These are phyloP conservation scores for Mamestra brassicae DNA, from an alignment of 2,888 invertebrate genomes.

Conservation along the genomic window DNA sequence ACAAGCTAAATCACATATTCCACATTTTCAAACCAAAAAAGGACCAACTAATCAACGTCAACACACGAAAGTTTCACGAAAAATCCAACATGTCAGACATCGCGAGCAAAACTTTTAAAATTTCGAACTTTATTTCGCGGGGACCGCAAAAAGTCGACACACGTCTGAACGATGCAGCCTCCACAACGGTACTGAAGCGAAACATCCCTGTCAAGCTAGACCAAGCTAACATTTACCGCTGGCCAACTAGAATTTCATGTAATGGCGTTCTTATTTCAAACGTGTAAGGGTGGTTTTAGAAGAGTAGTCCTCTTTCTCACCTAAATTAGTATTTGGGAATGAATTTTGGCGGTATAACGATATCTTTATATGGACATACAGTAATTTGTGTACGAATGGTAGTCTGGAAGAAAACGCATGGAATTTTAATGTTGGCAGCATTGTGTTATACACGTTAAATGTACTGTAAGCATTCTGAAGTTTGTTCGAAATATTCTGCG, in stretches of 20 bases:
- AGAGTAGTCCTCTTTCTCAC: conserved; percentile 31
- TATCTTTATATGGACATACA: conserved; percentile 65
- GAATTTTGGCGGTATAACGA: conserved; percentile 58
- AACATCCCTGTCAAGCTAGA: conserved; percentile 49
- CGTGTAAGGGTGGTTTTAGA: conserved; percentile 14
- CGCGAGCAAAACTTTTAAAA: conserved; percentile 62
- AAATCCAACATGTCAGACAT: conserved; percentile 56
- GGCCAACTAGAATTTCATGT: neutral
- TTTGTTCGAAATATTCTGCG: conserved; percentile 37
- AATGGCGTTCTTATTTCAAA: conserved; percentile 33
- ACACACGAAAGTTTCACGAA: conserved; percentile 55
- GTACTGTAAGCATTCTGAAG: conserved; percentile 43
- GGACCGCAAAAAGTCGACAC: conserved; percentile 16
- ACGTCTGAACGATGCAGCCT: conserved; percentile 46
- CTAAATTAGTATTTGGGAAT: conserved; percentile 39
- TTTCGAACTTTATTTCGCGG: conserved; percentile 67
- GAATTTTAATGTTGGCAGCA: conserved; percentile 72
- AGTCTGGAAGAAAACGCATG: conserved; percentile 69
- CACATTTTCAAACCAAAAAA: conserved; percentile 36
- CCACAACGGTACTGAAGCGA: conserved; percentile 59
- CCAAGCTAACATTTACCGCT: conserved; percentile 29
- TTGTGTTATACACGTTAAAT: conserved; percentile 62
- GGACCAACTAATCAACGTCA: conserved; percentile 43
- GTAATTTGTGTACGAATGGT: conserved; percentile 74
- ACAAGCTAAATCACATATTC: conserved; percentile 50